Evolutionary conservation across 1,140 invertebrate genomes (phyloP).

Genomic region (Dufourea novaeangliae): DNA sequence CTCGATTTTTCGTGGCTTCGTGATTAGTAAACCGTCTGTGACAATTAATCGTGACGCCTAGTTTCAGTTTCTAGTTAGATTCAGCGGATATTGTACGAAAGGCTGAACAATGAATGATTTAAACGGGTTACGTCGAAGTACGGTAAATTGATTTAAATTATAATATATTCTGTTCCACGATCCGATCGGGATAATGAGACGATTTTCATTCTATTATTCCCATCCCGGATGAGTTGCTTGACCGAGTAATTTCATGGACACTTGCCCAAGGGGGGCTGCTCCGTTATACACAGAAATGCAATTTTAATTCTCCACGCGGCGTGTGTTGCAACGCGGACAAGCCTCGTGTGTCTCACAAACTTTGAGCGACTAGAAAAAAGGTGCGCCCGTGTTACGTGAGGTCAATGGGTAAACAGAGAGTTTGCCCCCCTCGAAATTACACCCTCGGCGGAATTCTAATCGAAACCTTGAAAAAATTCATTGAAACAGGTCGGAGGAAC

Average conservation of each 20-base stretch:
- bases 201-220: constrained; percentile 45
- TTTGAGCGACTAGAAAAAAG: constrained; percentile 33
- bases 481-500: neutral
- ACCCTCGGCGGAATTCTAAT: constrained; percentile 7
- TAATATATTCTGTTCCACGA: constrained; percentile 5
- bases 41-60: neutral
- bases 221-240: constrained; percentile 54
- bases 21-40: neutral
- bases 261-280: constrained; percentile 49
- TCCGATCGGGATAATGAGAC: constrained; percentile 31
- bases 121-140: neutral
- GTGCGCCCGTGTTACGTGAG: constrained; percentile 49
- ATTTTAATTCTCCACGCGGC: constrained; percentile 55
- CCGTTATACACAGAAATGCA: constrained; percentile 58
- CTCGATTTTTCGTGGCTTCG: neutral
- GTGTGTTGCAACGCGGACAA: constrained; percentile 30
- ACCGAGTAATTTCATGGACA: constrained; percentile 63
- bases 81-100: neutral
- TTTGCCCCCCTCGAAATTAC: neutral
- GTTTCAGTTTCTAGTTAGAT: neutral
- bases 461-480: constrained; percentile 6
- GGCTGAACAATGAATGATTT: neutral
- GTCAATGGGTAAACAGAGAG: constrained; percentile 43
- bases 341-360: constrained; percentile 1
- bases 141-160: neutral